Percentiles rank a stretch among this genome's conserved stretches.
phyloP scores from a whole-genome alignment of 1,140 invertebrate genomes.

The Heliothis virescens region DNA sequence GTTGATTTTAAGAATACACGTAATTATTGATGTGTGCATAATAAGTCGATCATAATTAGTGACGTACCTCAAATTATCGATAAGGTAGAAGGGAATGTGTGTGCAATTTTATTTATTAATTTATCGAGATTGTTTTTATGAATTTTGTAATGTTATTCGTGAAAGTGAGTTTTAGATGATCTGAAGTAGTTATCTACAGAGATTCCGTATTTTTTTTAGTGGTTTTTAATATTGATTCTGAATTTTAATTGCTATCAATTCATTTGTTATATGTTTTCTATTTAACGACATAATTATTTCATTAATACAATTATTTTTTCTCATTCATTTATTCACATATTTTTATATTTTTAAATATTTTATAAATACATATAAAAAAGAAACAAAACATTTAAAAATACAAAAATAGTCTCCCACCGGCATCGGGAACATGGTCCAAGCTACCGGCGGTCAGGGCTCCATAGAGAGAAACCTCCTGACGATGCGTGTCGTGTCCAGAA shows the following conservation, averaged over 20 bases:
- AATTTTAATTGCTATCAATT: background rate
- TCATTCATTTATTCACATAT: too few relatives aligned
- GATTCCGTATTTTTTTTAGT: constrained; percentile 11
- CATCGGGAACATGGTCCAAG: too few relatives aligned
- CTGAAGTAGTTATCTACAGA: constrained; percentile 36
- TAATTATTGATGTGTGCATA: constrained; percentile 6
- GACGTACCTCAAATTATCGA: constrained; percentile 19
- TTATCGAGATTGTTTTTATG: background rate
- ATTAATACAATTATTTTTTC: background rate
- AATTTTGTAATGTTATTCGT: background rate
- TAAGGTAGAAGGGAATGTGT: background rate
- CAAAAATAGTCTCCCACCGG: too few relatives aligned
- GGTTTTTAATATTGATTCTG: background rate
- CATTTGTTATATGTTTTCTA: background rate
- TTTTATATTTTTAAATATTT: too few relatives aligned
- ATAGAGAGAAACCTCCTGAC: too few relatives aligned
- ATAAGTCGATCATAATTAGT: constrained; percentile 11
- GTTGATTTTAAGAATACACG: background rate
- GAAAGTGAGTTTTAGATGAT: constrained; percentile 28
- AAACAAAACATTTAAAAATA: too few relatives aligned
- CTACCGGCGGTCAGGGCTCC: too few relatives aligned
- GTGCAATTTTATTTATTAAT: constrained; percentile 7
- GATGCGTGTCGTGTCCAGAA: too few relatives aligned
- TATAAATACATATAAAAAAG: too few relatives aligned
- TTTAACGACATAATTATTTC: background rate